phyloP scores from a whole-genome alignment of 2,797 vertebrate genomes.

The Coregonus sp. region DNA sequence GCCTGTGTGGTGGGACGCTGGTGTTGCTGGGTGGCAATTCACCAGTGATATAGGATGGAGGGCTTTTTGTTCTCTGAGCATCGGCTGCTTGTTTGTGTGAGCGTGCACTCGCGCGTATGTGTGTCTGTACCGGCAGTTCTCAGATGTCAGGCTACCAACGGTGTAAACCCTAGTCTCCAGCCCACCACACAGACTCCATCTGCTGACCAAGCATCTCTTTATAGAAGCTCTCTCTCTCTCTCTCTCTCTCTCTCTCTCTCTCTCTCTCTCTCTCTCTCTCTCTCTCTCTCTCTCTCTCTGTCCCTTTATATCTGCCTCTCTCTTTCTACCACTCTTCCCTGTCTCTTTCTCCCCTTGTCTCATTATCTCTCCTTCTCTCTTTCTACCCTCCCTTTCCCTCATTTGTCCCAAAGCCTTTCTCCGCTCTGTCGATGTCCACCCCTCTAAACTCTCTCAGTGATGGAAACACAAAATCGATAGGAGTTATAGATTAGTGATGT shows the following conservation, averaged over 20 bases:
- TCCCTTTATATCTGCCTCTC: conserved; percentile 25
- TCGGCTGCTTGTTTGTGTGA: conserved; percentile 16
- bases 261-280: background rate
- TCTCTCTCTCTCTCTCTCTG: background rate
- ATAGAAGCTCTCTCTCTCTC: conserved; percentile 17
- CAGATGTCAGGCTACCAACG: conserved; percentile 33
- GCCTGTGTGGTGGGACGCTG: background rate
- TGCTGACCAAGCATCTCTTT: conserved; percentile 52
- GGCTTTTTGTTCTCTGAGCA: background rate
- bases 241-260: background rate
- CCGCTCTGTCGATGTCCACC: conserved; percentile 13
- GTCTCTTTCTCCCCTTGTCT: conserved; percentile 11
- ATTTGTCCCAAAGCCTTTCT: conserved; percentile 18
- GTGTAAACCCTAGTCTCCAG: conserved; percentile 39
- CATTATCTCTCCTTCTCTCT: background rate
- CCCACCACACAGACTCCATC: conserved; percentile 33
- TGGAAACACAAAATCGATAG: conserved; percentile 45
- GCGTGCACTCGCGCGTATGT: background rate
- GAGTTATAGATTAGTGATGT: conserved; percentile 45
- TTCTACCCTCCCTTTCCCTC: background rate
- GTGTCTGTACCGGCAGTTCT: conserved; percentile 22
- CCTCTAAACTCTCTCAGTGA: conserved; percentile 22
- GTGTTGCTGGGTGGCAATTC: background rate
- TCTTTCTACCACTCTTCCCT: conserved; percentile 23
- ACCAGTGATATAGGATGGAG: background rate